Percentiles rank a stretch among this genome's conserved stretches.
Conservation (phyloP, 2,113 vertebrate genomes). For the Oryzias melastigma region DNA sequence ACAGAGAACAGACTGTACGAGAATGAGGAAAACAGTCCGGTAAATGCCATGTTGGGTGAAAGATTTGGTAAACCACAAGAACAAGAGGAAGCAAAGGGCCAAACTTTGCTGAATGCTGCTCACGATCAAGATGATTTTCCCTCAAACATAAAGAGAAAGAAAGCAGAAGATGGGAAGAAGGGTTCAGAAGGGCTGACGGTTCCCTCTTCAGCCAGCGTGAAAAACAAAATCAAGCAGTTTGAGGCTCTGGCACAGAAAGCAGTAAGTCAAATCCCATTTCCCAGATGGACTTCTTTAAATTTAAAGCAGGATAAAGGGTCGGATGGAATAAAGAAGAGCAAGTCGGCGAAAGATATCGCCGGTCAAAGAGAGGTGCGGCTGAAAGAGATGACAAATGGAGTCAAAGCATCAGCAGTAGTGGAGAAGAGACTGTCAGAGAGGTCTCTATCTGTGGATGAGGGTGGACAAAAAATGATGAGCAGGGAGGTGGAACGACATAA, state of each 20-base stretch:
- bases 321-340: conserved; percentile 54
- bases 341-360: conserved; percentile 44
- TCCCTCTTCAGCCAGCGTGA: conserved; percentile 61
- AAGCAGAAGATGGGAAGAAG: conserved; percentile 23
- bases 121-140: conserved; percentile 50
- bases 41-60: conserved; percentile 3
- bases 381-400: conserved; percentile 12
- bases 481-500: conserved; percentile 1
- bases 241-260: conserved; percentile 69
- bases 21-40: conserved; percentile 5
- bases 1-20: not conserved
- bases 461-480: conserved; percentile 11
- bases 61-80: not conserved
- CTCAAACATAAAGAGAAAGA: conserved; percentile 21
- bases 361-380: conserved; percentile 13
- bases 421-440: conserved; percentile 44
- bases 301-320: conserved; percentile 27
- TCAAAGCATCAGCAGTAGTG: not conserved
- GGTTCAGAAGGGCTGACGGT: not conserved
- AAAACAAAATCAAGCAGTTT: conserved; percentile 77
- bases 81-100: conserved; percentile 1
- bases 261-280: conserved; percentile 7
- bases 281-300: conserved; percentile 61
- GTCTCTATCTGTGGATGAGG: conserved; percentile 49
- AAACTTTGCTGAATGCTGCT: not conserved